Percentiles rank a stretch among this genome's conserved stretches.
Conservation (phyloP, 1,140 invertebrate species). For the Neoseiulus cucumeris region DNA sequence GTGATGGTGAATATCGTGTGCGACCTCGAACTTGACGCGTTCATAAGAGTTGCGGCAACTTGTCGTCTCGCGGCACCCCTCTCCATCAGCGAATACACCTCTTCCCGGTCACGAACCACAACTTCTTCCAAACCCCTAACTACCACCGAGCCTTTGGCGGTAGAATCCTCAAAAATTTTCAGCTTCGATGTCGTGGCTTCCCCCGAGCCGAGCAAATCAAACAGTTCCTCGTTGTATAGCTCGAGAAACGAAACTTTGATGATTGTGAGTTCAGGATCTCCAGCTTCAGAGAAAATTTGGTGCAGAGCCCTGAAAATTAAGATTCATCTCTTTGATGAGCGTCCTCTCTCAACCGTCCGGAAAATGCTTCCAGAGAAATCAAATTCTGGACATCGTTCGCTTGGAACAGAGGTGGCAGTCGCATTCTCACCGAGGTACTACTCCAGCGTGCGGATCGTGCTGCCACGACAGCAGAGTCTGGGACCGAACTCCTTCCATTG, state of each 20-base stretch:
- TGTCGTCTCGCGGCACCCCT: slow-evolving; percentile 66
- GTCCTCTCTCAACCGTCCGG: no score
- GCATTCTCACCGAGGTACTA: slow-evolving; percentile 49
- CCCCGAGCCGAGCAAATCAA: slow-evolving; percentile 56
- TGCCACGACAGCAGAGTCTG: not conserved
- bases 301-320: slow-evolving; percentile 37
- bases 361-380: slow-evolving; percentile 39
- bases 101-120: slow-evolving; percentile 65
- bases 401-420: slow-evolving; percentile 51
- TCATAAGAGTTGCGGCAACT: slow-evolving; percentile 83
- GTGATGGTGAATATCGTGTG: slow-evolving; percentile 92
- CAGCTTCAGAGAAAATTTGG: slow-evolving; percentile 61
- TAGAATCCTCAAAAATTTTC: slow-evolving; percentile 35
- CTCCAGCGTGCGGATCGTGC: slow-evolving; percentile 54
- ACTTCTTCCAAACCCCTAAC: slow-evolving; percentile 83
- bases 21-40: slow-evolving; percentile 60
- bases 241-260: slow-evolving; percentile 81
- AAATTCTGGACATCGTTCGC: slow-evolving; percentile 44
- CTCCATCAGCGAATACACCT: slow-evolving; percentile 68
- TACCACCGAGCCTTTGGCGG: slow-evolving; percentile 55
- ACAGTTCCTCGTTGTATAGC: slow-evolving; percentile 90
- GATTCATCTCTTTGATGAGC: no score
- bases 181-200: slow-evolving; percentile 50
- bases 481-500: slow-evolving; percentile 69
- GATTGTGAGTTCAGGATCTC: slow-evolving; percentile 30